Conservation (phyloP, 2,888 invertebrate genomes). For the Leucoma salicis region DNA sequence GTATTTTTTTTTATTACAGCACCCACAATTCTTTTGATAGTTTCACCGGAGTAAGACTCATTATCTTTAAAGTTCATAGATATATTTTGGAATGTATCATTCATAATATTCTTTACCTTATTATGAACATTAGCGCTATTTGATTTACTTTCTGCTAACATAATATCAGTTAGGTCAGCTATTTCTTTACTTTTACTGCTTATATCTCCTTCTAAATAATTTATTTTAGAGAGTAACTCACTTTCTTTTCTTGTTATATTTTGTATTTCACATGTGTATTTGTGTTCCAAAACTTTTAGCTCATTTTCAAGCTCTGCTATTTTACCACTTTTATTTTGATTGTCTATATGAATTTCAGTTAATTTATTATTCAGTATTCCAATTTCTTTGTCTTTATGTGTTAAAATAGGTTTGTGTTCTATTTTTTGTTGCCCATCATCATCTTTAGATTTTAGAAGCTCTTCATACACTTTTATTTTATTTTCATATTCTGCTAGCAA, state of each 20-base stretch:
- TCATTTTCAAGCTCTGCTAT: conserved; percentile 41
- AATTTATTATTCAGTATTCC: conserved; percentile 35
- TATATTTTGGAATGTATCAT: conserved; percentile 63
- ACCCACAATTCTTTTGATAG: conserved; percentile 56
- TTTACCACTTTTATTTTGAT: conserved; percentile 30
- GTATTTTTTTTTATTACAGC: conserved; percentile 64
- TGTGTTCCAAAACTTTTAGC: conserved; percentile 34
- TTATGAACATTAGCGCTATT: conserved; percentile 32
- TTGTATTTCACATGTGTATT: conserved; percentile 17
- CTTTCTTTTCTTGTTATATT: conserved; percentile 21
- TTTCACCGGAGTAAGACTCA: conserved; percentile 52
- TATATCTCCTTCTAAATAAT: conserved; percentile 35
- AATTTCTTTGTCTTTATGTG: conserved; percentile 13
- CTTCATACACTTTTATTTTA: conserved; percentile 66
- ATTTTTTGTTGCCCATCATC: conserved; percentile 25
- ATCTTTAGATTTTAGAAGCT: conserved; percentile 44
- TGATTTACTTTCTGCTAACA: conserved; percentile 18
- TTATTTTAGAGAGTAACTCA: conserved; percentile 35
- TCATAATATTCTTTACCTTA: conserved; percentile 65
- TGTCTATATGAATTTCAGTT: conserved; percentile 33
- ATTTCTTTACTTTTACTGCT: conserved; percentile 33
- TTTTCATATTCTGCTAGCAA: conserved; percentile 66
- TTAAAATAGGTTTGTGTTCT: conserved; percentile 11
- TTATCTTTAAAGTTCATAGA: conserved; percentile 53
- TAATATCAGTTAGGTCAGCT: conserved; percentile 2